Conservation (phyloP, 2,797 vertebrate species). For the Sylvilagus floridanus region DNA sequence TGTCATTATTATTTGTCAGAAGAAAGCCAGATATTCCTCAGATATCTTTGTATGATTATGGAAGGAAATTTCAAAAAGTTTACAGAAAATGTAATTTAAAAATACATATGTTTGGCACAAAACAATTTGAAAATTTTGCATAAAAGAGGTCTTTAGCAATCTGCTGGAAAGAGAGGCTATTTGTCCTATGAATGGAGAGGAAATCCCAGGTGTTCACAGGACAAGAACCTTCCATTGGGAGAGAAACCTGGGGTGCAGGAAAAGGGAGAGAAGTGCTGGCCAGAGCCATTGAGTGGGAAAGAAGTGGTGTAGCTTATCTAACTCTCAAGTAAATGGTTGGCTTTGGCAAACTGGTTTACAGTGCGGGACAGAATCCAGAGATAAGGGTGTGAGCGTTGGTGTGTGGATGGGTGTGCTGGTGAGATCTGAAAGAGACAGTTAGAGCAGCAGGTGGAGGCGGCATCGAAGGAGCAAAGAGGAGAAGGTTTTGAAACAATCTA, state of each 20-base stretch:
- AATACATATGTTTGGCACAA: neutral
- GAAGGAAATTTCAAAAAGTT: no score
- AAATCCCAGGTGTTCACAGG: neutral
- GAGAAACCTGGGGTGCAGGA: neutral
- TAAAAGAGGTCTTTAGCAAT: no score
- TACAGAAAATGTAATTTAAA: no score
- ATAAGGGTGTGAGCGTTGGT: neutral
- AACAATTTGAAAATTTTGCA: neutral
- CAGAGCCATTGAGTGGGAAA: neutral
- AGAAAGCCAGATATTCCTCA: neutral
- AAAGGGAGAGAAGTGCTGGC: neutral
- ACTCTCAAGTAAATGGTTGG: neutral
- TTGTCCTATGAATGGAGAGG: neutral
- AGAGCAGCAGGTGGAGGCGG: neutral
- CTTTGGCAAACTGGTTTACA: neutral
- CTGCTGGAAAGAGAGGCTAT: neutral
- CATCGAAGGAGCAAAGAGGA: neutral
- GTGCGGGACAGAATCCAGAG: neutral
- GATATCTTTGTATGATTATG: neutral
- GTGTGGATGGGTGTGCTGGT: no score
- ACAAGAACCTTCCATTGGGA: neutral
- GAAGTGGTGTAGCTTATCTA: neutral
- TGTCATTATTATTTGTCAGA: constrained; percentile 8
- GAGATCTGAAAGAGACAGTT: neutral
- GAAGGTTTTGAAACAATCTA: neutral